A percentile compares a stretch with the other conserved stretches of the same genome.
phyloP scores from a whole-genome alignment of 2,113 vertebrate species.

The Trematomus loennbergii region DNA sequence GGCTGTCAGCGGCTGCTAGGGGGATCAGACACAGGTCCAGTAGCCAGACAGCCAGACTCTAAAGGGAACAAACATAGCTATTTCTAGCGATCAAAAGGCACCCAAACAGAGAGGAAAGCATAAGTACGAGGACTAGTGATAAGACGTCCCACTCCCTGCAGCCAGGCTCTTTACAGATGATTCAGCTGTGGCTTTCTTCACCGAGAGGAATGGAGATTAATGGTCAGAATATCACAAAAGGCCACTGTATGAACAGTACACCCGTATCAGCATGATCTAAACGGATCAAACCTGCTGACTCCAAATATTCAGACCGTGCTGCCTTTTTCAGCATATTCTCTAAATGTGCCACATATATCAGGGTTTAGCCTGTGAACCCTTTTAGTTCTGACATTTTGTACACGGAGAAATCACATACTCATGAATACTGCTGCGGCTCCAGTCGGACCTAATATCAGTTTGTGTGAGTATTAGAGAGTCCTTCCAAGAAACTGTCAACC shows the following conservation, averaged over 20 bases:
- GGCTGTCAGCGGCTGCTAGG: slow-evolving; percentile 52
- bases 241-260: neutral
- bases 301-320: neutral
- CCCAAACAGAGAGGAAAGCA: slow-evolving; percentile 9
- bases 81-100: slow-evolving; percentile 61
- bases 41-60: slow-evolving; percentile 40
- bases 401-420: neutral
- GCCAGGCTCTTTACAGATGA: slow-evolving; percentile 23
- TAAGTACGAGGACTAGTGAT: slow-evolving; percentile 14
- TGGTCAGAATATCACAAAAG: slow-evolving; percentile 27
- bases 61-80: slow-evolving; percentile 49
- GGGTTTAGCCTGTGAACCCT: neutral
- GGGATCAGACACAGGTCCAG: slow-evolving; percentile 43
- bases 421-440: neutral
- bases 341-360: neutral
- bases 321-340: slow-evolving; percentile 12
- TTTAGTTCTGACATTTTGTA: neutral
- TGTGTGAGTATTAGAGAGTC: neutral
- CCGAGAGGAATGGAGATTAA: slow-evolving; percentile 35
- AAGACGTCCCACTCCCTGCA: slow-evolving; percentile 30
- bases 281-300: slow-evolving; percentile 40
- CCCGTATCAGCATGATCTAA: slow-evolving; percentile 8
- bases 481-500: neutral
- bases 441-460: neutral
- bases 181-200: slow-evolving; percentile 32